Percentiles rank a stretch among this genome's conserved stretches.
Evolutionary conservation across 2,888 invertebrate species (phyloP).

Genomic region (Aleiodes testaceus): DNA sequence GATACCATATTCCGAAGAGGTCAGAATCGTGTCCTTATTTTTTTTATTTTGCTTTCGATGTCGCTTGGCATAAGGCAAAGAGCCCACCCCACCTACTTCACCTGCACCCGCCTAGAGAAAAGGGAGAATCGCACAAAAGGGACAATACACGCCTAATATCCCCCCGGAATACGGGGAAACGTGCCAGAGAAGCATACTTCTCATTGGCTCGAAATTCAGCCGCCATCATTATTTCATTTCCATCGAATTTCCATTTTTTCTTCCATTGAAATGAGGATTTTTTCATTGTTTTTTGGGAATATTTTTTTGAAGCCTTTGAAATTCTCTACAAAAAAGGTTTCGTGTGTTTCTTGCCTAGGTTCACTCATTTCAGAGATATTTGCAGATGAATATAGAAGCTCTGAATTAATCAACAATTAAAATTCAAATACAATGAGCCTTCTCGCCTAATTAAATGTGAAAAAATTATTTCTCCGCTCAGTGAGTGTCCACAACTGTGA

Average conservation of each 20-base stretch:
- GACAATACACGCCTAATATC: constrained; percentile 29
- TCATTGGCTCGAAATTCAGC: constrained; percentile 21
- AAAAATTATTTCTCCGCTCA: too few species aligned
- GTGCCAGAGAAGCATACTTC: background rate
- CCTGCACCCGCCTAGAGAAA: constrained; percentile 38
- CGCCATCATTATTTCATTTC: constrained; percentile 15
- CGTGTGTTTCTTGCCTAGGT: too few species aligned
- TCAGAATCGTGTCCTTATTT: constrained; percentile 1
- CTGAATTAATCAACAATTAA: too few species aligned
- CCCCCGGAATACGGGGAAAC: background rate
- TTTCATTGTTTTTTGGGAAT: too few species aligned
- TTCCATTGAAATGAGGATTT: background rate
- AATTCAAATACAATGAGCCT: too few species aligned
- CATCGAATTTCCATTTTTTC: background rate
- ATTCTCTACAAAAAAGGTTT: too few species aligned
- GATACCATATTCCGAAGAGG: background rate
- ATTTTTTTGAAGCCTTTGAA: too few species aligned
- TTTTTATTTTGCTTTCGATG: background rate
- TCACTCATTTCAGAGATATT: too few species aligned
- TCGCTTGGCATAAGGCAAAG: too few species aligned
- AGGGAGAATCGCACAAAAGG: constrained; percentile 21
- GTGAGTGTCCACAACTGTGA: too few species aligned
- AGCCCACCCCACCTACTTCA: constrained; percentile 33
- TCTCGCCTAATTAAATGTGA: too few species aligned
- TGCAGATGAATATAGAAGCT: too few species aligned